Evolutionary conservation across 2,797 vertebrate genomes (phyloP).

Genomic region (Anguilla marmorata): DNA sequence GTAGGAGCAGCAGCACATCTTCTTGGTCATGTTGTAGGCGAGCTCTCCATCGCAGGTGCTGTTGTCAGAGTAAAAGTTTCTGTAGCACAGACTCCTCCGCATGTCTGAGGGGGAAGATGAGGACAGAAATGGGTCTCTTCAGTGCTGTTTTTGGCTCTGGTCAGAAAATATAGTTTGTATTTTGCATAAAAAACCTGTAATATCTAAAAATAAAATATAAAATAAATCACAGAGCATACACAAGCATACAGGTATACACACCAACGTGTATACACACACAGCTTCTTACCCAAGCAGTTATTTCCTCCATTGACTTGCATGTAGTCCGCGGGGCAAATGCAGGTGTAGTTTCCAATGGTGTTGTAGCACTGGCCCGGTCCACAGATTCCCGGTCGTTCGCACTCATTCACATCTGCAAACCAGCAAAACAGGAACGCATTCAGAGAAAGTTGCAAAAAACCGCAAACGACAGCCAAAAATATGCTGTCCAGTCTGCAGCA

Average conservation of each 20-base stretch:
- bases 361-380: conserved; percentile 96
- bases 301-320: conserved; percentile 98
- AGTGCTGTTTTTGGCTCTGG: neutral
- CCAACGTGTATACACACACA: neutral
- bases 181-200: neutral
- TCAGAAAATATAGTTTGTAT: neutral
- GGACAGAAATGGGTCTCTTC: neutral
- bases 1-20: conserved; percentile 98
- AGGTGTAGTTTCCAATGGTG: conserved; percentile 96
- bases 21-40: conserved; percentile 95
- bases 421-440: neutral
- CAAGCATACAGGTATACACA: neutral
- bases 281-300: conserved; percentile 93
- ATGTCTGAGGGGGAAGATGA: conserved; percentile 78
- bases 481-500: conserved; percentile 26
- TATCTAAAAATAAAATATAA: conserved; percentile 6
- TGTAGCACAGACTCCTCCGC: conserved; percentile 95
- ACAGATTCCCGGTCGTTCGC: conserved; percentile 87
- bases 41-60: conserved; percentile 92
- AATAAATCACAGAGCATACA: neutral
- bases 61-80: conserved; percentile 92
- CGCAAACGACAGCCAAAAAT: conserved; percentile 27
- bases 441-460: neutral
- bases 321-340: conserved; percentile 95
- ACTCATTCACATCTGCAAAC: conserved; percentile 87